Evolutionary conservation across 2,113 vertebrate species (phyloP).

Genomic region (Gallinago paraguaiae): DNA sequence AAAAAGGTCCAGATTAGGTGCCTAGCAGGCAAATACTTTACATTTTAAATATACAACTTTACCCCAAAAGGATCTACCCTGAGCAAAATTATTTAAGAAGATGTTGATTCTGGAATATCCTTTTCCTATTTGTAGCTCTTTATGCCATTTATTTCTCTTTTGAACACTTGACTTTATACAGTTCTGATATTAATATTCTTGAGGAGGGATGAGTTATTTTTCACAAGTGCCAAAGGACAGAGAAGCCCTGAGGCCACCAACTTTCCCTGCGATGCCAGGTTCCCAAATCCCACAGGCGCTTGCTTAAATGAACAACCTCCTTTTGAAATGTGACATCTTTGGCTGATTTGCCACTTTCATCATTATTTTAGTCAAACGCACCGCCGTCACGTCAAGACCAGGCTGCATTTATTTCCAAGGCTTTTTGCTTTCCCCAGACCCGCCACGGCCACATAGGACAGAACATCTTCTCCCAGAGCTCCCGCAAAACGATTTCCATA

Average conservation of each 20-base stretch:
- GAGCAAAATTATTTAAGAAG: not conserved
- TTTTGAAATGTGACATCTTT: not conserved
- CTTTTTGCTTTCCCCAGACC: not conserved
- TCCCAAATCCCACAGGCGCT: not conserved
- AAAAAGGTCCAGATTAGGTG: not conserved
- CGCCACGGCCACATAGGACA: rapidly evolving
- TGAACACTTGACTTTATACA: slow-evolving; percentile 3
- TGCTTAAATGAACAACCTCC: not conserved
- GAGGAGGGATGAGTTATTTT: not conserved
- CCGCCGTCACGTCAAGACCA: rapidly evolving
- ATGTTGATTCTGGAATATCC: slow-evolving; percentile 26
- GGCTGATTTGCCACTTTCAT: not conserved
- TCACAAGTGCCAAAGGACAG: not conserved
- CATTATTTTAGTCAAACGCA: not conserved
- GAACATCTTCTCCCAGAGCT: not conserved
- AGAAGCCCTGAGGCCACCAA: slow-evolving; percentile 36
- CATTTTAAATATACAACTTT: slow-evolving; percentile 8
- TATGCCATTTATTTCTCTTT: slow-evolving; percentile 10
- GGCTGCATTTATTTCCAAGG: not conserved
- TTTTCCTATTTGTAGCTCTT: slow-evolving; percentile 32
- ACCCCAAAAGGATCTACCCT: not conserved
- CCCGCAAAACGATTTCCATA: not conserved
- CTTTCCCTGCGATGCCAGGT: not conserved
- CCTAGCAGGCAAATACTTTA: slow-evolving; percentile 24
- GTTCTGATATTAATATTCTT: slow-evolving; percentile 15